Conservation (phyloP, 2,888 invertebrate species). For the Galerucella calmariensis region DNA sequence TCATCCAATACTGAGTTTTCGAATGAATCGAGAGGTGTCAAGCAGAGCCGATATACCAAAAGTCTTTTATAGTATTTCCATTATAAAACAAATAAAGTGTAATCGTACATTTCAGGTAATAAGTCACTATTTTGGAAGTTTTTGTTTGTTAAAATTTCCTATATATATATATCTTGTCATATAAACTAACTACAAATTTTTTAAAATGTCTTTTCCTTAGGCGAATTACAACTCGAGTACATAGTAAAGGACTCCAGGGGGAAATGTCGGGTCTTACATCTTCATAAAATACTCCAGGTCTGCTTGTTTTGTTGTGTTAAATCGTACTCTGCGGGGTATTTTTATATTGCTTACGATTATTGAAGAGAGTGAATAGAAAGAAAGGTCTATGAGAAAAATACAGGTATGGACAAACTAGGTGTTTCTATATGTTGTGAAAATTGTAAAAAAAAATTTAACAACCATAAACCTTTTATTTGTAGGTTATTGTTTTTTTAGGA, state of each 20-base stretch:
- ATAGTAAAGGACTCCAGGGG: slow-evolving; percentile 43
- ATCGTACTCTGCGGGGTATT: slow-evolving; percentile 44
- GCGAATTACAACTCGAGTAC: slow-evolving; percentile 28
- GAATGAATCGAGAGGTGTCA: too few relatives aligned
- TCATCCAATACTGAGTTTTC: too few relatives aligned
- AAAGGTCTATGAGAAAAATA: background rate
- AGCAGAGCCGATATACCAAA: too few relatives aligned
- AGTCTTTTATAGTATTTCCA: too few relatives aligned
- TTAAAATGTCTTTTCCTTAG: slow-evolving; percentile 27
- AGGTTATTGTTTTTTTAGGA: too few relatives aligned
- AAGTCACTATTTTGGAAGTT: too few relatives aligned
- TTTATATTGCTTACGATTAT: slow-evolving; percentile 41
- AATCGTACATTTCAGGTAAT: too few relatives aligned
- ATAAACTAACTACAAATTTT: slow-evolving; percentile 21
- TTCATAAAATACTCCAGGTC: slow-evolving; percentile 43
- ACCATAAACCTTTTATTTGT: too few relatives aligned
- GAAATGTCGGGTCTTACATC: slow-evolving; percentile 46
- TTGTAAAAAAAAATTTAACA: too few relatives aligned
- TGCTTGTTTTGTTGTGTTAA: slow-evolving; percentile 38
- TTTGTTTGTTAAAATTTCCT: background rate
- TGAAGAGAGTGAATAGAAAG: slow-evolving; percentile 19
- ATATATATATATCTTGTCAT: slow-evolving; percentile 14
- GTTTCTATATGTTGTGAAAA: background rate
- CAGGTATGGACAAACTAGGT: background rate
- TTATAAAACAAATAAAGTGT: too few relatives aligned